Evolutionary conservation across 1,140 invertebrate genomes (phyloP).

Genomic region (Aphelenchoides besseyi): DNA sequence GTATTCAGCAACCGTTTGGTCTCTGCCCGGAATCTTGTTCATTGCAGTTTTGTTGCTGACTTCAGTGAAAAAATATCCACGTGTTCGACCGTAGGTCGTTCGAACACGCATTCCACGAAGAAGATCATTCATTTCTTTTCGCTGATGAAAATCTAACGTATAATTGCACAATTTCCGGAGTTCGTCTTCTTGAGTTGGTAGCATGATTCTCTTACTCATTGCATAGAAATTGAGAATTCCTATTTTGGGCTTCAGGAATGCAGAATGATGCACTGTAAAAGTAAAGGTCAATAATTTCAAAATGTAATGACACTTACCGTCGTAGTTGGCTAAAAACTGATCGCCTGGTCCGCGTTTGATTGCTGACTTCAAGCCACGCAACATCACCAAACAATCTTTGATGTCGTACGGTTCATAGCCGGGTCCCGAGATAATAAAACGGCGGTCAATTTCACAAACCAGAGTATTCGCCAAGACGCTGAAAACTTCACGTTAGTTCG

Average conservation of each 20-base stretch:
- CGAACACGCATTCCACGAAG: not conserved
- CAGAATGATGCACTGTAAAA: conserved; percentile 1
- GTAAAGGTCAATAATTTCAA: not conserved
- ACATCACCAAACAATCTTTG: conserved; percentile 2
- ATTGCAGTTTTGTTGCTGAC: not conserved
- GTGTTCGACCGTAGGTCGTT: not conserved
- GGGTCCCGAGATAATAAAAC: not conserved
- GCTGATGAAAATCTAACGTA: not conserved
- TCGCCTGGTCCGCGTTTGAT: conserved; percentile 1
- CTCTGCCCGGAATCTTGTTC: not conserved
- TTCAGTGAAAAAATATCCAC: conserved; percentile 1
- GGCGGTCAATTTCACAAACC: conserved; percentile 20
- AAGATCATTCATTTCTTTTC: conserved; percentile 1
- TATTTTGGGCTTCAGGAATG: not conserved
- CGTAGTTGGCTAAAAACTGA: conserved; percentile 11
- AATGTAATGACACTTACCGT: not conserved
- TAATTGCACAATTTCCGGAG: no score
- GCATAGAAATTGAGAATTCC: conserved; percentile 13
- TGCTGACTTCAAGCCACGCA: conserved; percentile 1
- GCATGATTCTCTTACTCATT: conserved; percentile 1
- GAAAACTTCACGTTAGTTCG: not conserved
- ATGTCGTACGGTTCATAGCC: not conserved
- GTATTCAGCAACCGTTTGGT: conserved; percentile 14
- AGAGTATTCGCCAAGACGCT: not conserved
- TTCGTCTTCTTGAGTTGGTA: no score